These are phyloP conservation scores for Aelia acuminata DNA, from an alignment of 2,888 invertebrate species.

Conservation along the genomic window DNA sequence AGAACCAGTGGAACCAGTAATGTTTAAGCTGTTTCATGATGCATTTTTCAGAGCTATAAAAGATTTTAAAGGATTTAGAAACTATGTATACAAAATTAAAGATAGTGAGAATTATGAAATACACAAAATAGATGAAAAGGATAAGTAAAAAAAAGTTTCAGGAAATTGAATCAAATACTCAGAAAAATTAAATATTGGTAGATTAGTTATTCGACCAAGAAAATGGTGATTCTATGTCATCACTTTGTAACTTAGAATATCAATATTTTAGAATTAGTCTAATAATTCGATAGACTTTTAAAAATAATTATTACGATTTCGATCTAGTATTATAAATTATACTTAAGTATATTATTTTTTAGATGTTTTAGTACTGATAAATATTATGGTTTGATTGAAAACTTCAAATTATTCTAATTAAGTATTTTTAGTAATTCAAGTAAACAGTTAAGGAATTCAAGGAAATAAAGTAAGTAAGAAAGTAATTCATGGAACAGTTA, in stretches of 20 bases:
- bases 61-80: conserved; percentile 76
- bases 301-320: not conserved
- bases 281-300: not conserved
- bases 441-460: not conserved
- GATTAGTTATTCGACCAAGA: not conserved
- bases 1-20: conserved; percentile 76
- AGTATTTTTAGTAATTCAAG: not conserved
- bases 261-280: not conserved
- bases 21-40: conserved; percentile 80
- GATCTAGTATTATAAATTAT: not conserved
- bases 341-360: not conserved
- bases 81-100: conserved; percentile 76
- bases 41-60: conserved; percentile 77
- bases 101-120: conserved; percentile 74
- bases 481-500: too few relatives aligned
- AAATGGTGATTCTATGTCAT: conserved; percentile 9
- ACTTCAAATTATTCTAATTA: not conserved
- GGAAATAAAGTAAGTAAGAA: not conserved
- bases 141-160: conserved; percentile 2
- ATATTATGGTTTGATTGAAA: not conserved
- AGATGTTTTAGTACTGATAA: not conserved
- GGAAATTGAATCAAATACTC: conserved; percentile 38
- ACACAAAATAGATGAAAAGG: not conserved
- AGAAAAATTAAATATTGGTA: not conserved
- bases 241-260: not conserved